These are phyloP conservation scores for Drosophila leonis DNA, from an alignment of 2,888 invertebrate species.

Conservation along the genomic window DNA sequence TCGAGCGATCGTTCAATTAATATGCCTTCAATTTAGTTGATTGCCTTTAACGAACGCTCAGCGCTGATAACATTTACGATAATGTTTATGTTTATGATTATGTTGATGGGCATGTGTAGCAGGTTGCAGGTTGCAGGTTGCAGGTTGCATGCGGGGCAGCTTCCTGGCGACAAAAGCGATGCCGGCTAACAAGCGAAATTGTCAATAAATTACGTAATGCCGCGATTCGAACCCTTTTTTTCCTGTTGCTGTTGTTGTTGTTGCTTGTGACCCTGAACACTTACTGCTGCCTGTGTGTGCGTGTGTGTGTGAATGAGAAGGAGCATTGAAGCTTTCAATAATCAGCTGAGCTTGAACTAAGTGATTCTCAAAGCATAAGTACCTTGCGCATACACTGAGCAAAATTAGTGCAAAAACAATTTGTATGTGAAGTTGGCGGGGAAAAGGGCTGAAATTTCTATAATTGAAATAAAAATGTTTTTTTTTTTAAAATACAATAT, in stretches of 20 bases:
- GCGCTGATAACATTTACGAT: conserved; percentile 20
- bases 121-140: not conserved
- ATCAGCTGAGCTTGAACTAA: conserved; percentile 64
- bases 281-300: conserved; percentile 20
- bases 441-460: not conserved
- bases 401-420: conserved; percentile 11
- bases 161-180: conserved; percentile 27
- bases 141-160: conserved; percentile 4
- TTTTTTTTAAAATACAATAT: not conserved
- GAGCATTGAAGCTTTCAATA: conserved; percentile 42
- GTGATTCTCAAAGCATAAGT: conserved; percentile 52
- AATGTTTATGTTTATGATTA: conserved; percentile 24
- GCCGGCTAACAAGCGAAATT: conserved; percentile 39
- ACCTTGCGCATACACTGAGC: conserved; percentile 25
- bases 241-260: not conserved
- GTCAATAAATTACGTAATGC: conserved; percentile 53
- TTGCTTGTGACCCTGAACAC: conserved; percentile 50
- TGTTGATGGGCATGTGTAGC: conserved; percentile 1
- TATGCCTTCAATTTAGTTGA: conserved; percentile 52
- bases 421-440: not conserved
- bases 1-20: conserved; percentile 60
- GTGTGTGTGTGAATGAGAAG: conserved; percentile 14
- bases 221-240: conserved; percentile 48
- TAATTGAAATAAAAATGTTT: not conserved
- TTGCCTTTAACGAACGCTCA: conserved; percentile 38